Evolutionary conservation across 1,140 invertebrate species (phyloP).

Genomic region (Pinna nobilis): DNA sequence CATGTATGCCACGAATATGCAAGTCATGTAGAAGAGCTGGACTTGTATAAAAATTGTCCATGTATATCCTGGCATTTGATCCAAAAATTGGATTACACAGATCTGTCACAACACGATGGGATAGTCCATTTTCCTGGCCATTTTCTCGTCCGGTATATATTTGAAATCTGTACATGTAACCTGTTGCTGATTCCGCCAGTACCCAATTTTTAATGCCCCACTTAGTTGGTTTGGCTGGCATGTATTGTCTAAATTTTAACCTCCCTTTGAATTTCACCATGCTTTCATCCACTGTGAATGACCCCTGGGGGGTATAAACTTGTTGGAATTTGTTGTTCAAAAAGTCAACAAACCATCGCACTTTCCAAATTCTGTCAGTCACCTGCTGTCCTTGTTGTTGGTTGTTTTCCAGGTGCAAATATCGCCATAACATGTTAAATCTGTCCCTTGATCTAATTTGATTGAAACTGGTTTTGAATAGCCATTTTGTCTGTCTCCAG

Average conservation of each 20-base stretch:
- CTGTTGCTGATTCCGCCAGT: slow-evolving; percentile 35
- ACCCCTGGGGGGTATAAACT: not conserved
- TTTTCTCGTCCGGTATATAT: not conserved
- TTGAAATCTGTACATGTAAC: slow-evolving; percentile 32
- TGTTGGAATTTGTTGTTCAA: not conserved
- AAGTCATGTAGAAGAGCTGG: not conserved
- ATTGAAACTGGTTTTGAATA: not conserved
- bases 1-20: not conserved
- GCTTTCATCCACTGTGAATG: slow-evolving; percentile 62
- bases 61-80: not conserved
- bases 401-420: slow-evolving; percentile 13
- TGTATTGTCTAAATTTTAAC: slow-evolving; percentile 72
- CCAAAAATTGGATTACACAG: not conserved
- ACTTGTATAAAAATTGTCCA: slow-evolving; percentile 32
- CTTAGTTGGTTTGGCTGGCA: slow-evolving; percentile 72
- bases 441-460: too few species aligned
- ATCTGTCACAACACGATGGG: slow-evolving; percentile 8
- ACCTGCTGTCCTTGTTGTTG: not conserved
- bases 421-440: not conserved
- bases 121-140: not conserved
- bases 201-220: slow-evolving; percentile 73
- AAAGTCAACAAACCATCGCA: not conserved
- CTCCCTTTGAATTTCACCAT: too few species aligned
- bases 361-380: not conserved
- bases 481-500: slow-evolving; percentile 8